A percentile compares a stretch with the other conserved stretches of the same genome.
phyloP scores from a whole-genome alignment of 2,113 vertebrate genomes.

The Hyperopisus bebe region DNA sequence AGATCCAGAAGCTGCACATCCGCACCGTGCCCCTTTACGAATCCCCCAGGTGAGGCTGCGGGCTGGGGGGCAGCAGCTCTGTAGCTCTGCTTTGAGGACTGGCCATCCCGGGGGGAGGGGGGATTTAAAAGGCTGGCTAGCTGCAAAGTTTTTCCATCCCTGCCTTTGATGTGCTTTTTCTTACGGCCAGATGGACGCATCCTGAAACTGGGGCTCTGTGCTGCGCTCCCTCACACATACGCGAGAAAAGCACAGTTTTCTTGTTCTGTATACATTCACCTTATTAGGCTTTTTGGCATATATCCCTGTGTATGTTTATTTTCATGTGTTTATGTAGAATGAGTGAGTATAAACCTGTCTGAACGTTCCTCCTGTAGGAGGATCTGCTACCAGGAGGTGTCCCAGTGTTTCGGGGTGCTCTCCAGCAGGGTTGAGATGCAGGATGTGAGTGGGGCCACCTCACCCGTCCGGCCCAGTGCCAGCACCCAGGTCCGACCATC shows the following conservation, averaged over 20 bases:
- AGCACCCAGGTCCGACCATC: conserved; percentile 82
- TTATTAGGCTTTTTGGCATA: not conserved
- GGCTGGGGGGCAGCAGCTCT: not conserved
- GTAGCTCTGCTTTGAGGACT: not conserved
- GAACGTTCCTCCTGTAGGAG: conserved; percentile 60
- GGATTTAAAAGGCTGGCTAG: not conserved
- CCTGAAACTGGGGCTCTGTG: not conserved
- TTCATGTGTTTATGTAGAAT: not conserved
- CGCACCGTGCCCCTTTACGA: conserved; percentile 93
- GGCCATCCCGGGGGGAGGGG: not conserved
- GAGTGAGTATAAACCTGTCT: not conserved
- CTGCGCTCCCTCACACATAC: not conserved
- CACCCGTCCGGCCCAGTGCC: conserved; percentile 86
- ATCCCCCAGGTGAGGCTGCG: conserved; percentile 77
- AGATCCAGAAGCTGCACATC: conserved; percentile 98
- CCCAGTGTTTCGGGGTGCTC: conserved; percentile 93
- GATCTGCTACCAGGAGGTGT: conserved; percentile 97
- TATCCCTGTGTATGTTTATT: not conserved
- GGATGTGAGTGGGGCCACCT: conserved; percentile 85
- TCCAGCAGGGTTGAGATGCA: conserved; percentile 94
- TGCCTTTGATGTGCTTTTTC: not conserved
- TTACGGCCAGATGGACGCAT: not conserved
- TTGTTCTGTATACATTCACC: not conserved
- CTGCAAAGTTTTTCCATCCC: not conserved
- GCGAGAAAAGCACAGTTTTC: not conserved